These are phyloP conservation scores for Dromiciops gliroides DNA, from an alignment of 2,113 vertebrate genomes.

Conservation along the genomic window DNA sequence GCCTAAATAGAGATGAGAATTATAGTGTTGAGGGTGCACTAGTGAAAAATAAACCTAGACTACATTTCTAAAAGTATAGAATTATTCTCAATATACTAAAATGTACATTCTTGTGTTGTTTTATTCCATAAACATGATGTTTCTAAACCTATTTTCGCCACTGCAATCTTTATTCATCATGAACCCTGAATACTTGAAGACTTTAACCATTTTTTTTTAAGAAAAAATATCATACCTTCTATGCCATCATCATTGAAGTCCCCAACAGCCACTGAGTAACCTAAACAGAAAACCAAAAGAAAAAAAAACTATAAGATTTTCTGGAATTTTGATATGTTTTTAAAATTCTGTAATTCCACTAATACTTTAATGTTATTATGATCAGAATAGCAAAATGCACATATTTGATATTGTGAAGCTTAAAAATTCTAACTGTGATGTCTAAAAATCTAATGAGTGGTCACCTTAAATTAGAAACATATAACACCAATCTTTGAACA, in stretches of 20 bases:
- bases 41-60: background rate
- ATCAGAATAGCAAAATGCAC: background rate
- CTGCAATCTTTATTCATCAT: background rate
- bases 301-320: conserved; percentile 2
- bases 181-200: conserved; percentile 9
- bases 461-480: too few relatives aligned
- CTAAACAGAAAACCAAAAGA: conserved; percentile 78
- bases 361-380: background rate
- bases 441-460: too few relatives aligned
- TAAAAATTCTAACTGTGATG: too few relatives aligned
- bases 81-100: background rate
- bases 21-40: background rate
- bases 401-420: background rate
- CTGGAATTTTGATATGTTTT: background rate
- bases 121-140: background rate
- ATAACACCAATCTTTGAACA: too few relatives aligned
- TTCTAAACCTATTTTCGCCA: background rate
- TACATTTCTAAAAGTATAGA: background rate
- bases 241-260: conserved; percentile 93
- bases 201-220: background rate
- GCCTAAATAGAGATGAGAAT: background rate
- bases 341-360: background rate
- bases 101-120: background rate
- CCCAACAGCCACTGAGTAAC: conserved; percentile 95
- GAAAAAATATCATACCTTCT: conserved; percentile 87